Evolutionary conservation across 2,113 vertebrate genomes (phyloP), one percentile per base, ranked within the genome.

Genomic region (Tyto alba): DNA sequence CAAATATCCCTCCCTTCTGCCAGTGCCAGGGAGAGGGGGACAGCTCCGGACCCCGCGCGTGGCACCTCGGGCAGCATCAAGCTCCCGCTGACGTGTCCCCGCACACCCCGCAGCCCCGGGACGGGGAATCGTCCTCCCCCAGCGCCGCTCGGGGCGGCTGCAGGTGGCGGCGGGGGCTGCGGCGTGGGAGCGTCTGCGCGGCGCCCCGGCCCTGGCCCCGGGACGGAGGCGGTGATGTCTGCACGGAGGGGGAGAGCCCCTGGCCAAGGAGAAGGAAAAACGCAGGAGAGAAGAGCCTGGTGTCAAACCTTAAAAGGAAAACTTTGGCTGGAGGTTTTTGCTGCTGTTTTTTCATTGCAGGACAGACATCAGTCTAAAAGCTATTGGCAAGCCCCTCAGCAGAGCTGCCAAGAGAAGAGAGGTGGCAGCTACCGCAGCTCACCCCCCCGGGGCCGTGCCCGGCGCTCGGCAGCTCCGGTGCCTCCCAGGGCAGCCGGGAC

Each of bases 41-140:
- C 45, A 52, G 45, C 20, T 36, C 52, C 1, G 3, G 45, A 40
- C 13, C 7, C 17, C 11, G 20, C 3, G 1, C 2, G 1, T 0
- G 8, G 63, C 13, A 9, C 9, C 34, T 29, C 2, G 5, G 53
- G 47, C 53, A 47, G 27, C 45, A 23, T 2, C 11, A 2, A 7
- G 23, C 18, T 68, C 47, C 34, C 1, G 8, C 11, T 45, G 32
- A 15, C 4, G 1, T 14, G 53, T 27, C 36, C 43, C 59, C 2
- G 1, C 26, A 6, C 2, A 16, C 52, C 50, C 50, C 11, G 15
- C 62, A 8, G 13, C 36, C 36, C 52, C 3, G 3, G 27, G 26
- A 32, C 26, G 3, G 25, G 43, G 36, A 88, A 5, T 27, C 27
- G 5, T 38, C 11, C 9, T 73, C 34, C 12, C 10, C 19, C 30